Evolutionary conservation across 2,797 vertebrate genomes (phyloP), one percentile per base, ranked within the genome.

Genomic region (Lacerta agilis): DNA sequence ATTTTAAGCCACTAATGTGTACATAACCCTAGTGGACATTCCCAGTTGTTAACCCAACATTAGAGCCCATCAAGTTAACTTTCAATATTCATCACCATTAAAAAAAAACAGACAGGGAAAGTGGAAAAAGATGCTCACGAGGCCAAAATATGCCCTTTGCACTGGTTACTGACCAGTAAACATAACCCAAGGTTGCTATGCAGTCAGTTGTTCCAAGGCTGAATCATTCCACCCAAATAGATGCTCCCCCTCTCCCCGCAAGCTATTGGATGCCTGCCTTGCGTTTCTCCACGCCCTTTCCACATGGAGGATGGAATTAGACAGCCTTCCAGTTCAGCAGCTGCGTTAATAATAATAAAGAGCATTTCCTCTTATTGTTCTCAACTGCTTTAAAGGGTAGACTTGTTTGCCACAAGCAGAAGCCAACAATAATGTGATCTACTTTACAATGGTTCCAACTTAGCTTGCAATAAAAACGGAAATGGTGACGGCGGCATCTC

Each of bases 341-440:
- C 88, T 86, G 73, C 89, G 86, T 82, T 93, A 93, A 93, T 78
- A 88, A 81, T 93, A 93, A 93, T 78, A 88, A 81, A 88, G 41
- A 91, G 11, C 29, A 33, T 85, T 93, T 73, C 80, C 87, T 92
- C 81, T 20, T 29, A 61, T 89, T 86, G 72, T 82, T 58, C 10
- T 84, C 36, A 88, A 79, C 78, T 36, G 45, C 89, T 93, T 89
- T 86, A 84, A 88, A 45, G 79, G 90, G 77, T 33, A 89, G 20
- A 79, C 55, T 55, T 71, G 73, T 69, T 61, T 67, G 83, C 83
- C 38, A 20, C 36, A 89, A 82, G 76, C 5, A 43, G 4, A 89
- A 93, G 88, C 85, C 89, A 91, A 90, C 38, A 82, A 87, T 82
- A 92, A 94, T 80, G 7, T 0, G 0, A 87, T 86, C 76, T 69